Evolutionary conservation across 2,888 invertebrate genomes (phyloP), one percentile per base, ranked within the genome.

Genomic region (Chalcis sispes): DNA sequence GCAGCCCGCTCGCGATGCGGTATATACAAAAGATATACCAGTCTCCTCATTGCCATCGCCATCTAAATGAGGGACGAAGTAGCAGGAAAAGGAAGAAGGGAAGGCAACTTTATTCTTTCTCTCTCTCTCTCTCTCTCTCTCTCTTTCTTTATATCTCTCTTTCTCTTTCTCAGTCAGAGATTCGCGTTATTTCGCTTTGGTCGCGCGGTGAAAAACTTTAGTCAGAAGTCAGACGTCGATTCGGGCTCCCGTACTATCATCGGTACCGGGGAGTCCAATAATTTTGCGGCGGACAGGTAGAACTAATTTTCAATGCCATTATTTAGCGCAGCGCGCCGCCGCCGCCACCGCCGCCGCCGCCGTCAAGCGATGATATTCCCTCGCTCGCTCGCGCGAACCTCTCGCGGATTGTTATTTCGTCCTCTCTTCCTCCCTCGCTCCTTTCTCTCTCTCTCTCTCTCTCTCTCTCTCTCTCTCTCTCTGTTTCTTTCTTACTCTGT

Each of bases 261-360:
- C 70, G 67, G n/a, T n/a, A 66, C 65, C 77, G 80, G 79, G 78
- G 79, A 78, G 80, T 83, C 81, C 84, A 86, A 87, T 85, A 86
- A 86, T 87, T 87, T 83, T 81, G 80, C 85, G 72, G 83, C 77
- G 40, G 70, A 75, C 78, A 78, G 81, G 82, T 81, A 85, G 85
- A 86, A 86, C 87, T 87, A 88, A 88, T 88, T 88, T 88, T 88
- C 87, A 88, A 88, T 87, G 88, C 87, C 88, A 88, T 88, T 88
- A 88, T 86, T 87, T 86, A 85, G 84, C 85, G 82, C 84, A 86
- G 80, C 85, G 86, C 88, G 87, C 80, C 82, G 76, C 75, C 15
- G 50, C n/a, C n/a, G n/a, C n/a, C n/a, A n/a, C n/a, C n/a, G n/a
- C 32, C 32, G 25, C 40, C 3, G 40, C 18, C 23, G 36, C 2